Evolutionary conservation across 2,797 vertebrate genomes (phyloP).

Genomic region (Leontocebus nigricollis): DNA sequence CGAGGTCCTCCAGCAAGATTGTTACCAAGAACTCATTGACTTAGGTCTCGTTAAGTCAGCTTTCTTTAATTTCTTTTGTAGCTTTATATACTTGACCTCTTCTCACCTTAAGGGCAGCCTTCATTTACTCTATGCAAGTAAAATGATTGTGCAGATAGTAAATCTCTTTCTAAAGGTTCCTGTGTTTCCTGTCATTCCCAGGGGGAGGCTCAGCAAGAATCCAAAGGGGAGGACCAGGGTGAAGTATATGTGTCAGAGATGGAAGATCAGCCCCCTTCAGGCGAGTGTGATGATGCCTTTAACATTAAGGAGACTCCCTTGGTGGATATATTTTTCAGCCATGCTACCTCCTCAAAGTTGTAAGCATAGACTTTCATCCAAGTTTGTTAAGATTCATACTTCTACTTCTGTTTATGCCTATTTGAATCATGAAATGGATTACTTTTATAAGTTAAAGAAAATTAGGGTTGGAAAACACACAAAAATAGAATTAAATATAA

Average conservation of each 20-base stretch:
- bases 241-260: conserved; percentile 63
- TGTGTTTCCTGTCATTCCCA: conserved; percentile 61
- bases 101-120: conserved; percentile 22
- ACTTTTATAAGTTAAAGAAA: conserved; percentile 49
- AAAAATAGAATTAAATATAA: conserved; percentile 27
- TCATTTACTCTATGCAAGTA: conserved; percentile 34
- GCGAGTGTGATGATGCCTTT: conserved; percentile 37
- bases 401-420: conserved; percentile 25
- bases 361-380: conserved; percentile 76
- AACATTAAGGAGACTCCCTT: conserved; percentile 45
- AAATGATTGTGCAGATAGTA: conserved; percentile 7
- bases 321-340: conserved; percentile 70
- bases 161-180: conserved; percentile 11
- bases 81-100: conserved; percentile 14
- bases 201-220: conserved; percentile 61
- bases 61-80: conserved; percentile 15
- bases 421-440: conserved; percentile 38
- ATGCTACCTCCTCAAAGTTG: conserved; percentile 63
- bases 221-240: conserved; percentile 48
- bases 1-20: background rate
- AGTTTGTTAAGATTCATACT: background rate
- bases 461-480: conserved; percentile 33
- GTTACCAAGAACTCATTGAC: conserved; percentile 27
- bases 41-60: background rate
- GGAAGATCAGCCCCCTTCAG: conserved; percentile 50